Percentiles rank a stretch among this genome's conserved stretches.
These are phyloP conservation scores for Staurois parvus DNA, from an alignment of 2,797 vertebrate species.

Conservation along the genomic window DNA sequence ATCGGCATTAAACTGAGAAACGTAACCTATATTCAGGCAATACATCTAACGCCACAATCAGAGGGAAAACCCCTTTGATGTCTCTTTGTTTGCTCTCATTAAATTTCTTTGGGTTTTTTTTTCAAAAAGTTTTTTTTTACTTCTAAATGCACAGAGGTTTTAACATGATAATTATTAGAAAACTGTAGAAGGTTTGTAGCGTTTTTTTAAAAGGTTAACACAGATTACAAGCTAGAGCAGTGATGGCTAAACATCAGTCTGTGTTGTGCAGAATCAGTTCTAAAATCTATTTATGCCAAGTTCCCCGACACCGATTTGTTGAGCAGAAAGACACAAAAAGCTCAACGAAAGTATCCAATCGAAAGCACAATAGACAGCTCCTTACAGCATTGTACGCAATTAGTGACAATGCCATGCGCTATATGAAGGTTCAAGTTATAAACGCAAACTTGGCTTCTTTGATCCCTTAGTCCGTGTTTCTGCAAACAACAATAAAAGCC, in stretches of 20 bases:
- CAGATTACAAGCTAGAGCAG: slow-evolving; percentile 71
- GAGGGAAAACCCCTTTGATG: slow-evolving; percentile 92
- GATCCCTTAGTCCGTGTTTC: slow-evolving; percentile 38
- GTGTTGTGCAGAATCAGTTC: slow-evolving; percentile 16
- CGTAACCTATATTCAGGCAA: slow-evolving; percentile 88
- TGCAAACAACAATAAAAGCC: slow-evolving; percentile 45
- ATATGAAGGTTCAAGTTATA: slow-evolving; percentile 42
- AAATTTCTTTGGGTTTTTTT: slow-evolving; percentile 82
- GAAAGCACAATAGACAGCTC: background rate
- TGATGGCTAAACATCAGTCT: slow-evolving; percentile 19
- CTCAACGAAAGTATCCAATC: slow-evolving; percentile 43
- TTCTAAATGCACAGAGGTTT: slow-evolving; percentile 80
- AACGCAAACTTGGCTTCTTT: slow-evolving; percentile 31
- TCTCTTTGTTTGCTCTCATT: slow-evolving; percentile 94
- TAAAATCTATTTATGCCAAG: slow-evolving; percentile 41
- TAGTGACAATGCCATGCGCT: slow-evolving; percentile 26
- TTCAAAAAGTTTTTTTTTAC: slow-evolving; percentile 80
- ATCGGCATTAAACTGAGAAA: slow-evolving; percentile 84
- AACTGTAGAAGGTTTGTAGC: slow-evolving; percentile 75
- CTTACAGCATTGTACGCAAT: slow-evolving; percentile 23
- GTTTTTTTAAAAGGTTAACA: slow-evolving; percentile 73
- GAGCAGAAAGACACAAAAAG: slow-evolving; percentile 21
- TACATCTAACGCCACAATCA: slow-evolving; percentile 94
- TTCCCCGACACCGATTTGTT: slow-evolving; percentile 6
- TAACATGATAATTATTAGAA: slow-evolving; percentile 90